phyloP scores from a whole-genome alignment of 2,113 vertebrate genomes.

The Tautogolabrus adspersus region DNA sequence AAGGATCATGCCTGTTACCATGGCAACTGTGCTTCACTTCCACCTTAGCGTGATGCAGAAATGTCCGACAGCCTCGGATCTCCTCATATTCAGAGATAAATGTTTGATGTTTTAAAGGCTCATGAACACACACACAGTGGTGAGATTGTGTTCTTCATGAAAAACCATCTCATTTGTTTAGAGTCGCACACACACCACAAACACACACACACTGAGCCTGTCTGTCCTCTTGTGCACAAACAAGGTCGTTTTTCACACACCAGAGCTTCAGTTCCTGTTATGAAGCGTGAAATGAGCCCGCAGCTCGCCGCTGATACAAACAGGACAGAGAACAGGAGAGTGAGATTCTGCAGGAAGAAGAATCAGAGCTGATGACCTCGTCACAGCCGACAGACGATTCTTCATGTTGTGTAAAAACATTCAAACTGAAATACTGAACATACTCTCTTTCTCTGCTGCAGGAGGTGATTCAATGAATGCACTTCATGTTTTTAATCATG shows the following conservation, averaged over 20 bases:
- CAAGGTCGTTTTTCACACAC: not conserved
- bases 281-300: not conserved
- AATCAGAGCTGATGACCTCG: too few relatives aligned
- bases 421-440: too few relatives aligned
- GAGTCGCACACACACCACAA: not conserved
- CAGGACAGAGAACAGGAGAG: not conserved
- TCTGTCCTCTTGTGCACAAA: too few relatives aligned
- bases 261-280: not conserved
- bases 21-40: slow-evolving; percentile 15
- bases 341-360: too few relatives aligned
- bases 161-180: not conserved
- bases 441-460: too few relatives aligned
- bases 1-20: not conserved
- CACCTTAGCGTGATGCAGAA: not conserved
- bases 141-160: not conserved
- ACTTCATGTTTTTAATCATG: too few relatives aligned
- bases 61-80: not conserved
- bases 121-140: not conserved
- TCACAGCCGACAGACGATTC: too few relatives aligned
- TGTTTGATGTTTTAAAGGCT: too few relatives aligned
- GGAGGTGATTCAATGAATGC: too few relatives aligned
- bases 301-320: not conserved
- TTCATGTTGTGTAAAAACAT: too few relatives aligned
- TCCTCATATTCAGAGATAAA: too few relatives aligned
- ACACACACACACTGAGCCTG: not conserved